Evolutionary conservation across 2,888 invertebrate species (phyloP), one percentile per base, ranked within the genome.

Genomic region (Taphrorychus bicolor): DNA sequence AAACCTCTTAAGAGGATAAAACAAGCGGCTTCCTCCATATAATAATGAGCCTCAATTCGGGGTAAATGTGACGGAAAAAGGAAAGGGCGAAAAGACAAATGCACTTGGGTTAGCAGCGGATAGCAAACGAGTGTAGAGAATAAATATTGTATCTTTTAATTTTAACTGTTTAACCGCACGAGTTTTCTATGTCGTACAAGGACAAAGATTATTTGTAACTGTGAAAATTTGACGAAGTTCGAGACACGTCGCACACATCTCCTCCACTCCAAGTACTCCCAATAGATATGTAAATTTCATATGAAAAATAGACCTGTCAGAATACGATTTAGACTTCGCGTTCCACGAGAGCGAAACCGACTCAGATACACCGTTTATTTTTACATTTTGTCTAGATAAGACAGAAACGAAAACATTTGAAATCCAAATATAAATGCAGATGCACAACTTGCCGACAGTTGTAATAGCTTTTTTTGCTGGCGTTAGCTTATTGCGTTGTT

Each of bases 11-110:
- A 45, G 14, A 16, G 17, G 2, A 45, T 45, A 45, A 45, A 45
- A 14, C 4, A 45, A 32, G 16, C 17, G 45, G 2, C 16, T 17
- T 52, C n/a, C 32, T 7, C 14, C 5, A 53, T n/a, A 5, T 11
- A 53, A 23, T 22, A 22, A 14, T 40, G 19, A 56, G 24, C 16
- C n/a, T 9, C 56, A 32, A 17, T 23, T 40, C 19, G 17, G 19
- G 40, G 41, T 56, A 56, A 56, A 56, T 56, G 41, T 7, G 56
- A 45, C 53, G 41, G 41, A 56, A 56, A 56, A 56, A 17, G 9
- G 18, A 56, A 14, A 18, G 18, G 40, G 40, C 19, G 41, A 56
- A 56, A 56, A 45, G 45, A 45, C 56, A 56, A 56, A 40, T 40
- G 56, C 56, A 56, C 3, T 56, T 18, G 40, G n/a, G 7, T 56